phyloP scores from a whole-genome alignment of 2,888 invertebrate species.

The Lochmaea capreae region DNA sequence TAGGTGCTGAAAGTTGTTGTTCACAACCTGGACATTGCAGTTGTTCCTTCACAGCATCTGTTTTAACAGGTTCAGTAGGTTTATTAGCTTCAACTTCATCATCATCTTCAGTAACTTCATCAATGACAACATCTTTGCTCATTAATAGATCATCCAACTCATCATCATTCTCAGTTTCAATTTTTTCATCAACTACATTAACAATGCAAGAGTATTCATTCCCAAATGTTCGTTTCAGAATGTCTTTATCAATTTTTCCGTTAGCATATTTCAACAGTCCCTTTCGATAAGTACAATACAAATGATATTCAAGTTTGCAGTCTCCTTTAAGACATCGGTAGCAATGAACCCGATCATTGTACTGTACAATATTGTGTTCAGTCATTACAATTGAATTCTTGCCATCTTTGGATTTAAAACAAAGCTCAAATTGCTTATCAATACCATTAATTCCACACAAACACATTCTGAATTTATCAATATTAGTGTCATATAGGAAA shows the following conservation, averaged over 20 bases:
- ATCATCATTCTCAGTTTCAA: slow-evolving; percentile 33
- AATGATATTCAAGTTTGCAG: slow-evolving; percentile 37
- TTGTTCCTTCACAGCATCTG: slow-evolving; percentile 31
- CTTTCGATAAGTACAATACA: slow-evolving; percentile 34
- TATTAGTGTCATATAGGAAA: slow-evolving; percentile 38
- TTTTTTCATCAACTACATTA: slow-evolving; percentile 39
- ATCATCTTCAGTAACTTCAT: slow-evolving; percentile 41
- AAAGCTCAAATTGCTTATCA: slow-evolving; percentile 40
- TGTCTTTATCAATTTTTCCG: slow-evolving; percentile 36
- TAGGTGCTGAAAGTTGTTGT: slow-evolving; percentile 37
- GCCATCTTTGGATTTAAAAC: slow-evolving; percentile 27
- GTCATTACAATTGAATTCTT: slow-evolving; percentile 33
- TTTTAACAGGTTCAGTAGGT: slow-evolving; percentile 25
- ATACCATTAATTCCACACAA: slow-evolving; percentile 28
- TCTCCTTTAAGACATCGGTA: slow-evolving; percentile 42
- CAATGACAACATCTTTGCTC: slow-evolving; percentile 40
- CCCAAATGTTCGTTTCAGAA: slow-evolving; percentile 35
- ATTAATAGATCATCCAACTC: slow-evolving; percentile 38
- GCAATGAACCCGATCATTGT: slow-evolving; percentile 39
- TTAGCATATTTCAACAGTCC: slow-evolving; percentile 38
- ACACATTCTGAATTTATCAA: slow-evolving; percentile 31
- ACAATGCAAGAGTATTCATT: slow-evolving; percentile 25
- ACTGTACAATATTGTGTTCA: slow-evolving; percentile 34
- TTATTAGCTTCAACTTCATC: slow-evolving; percentile 38
- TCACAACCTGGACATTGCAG: slow-evolving; percentile 39